These are phyloP conservation scores for Augochlora pura DNA, from an alignment of 1,140 invertebrate species.

Conservation along the genomic window DNA sequence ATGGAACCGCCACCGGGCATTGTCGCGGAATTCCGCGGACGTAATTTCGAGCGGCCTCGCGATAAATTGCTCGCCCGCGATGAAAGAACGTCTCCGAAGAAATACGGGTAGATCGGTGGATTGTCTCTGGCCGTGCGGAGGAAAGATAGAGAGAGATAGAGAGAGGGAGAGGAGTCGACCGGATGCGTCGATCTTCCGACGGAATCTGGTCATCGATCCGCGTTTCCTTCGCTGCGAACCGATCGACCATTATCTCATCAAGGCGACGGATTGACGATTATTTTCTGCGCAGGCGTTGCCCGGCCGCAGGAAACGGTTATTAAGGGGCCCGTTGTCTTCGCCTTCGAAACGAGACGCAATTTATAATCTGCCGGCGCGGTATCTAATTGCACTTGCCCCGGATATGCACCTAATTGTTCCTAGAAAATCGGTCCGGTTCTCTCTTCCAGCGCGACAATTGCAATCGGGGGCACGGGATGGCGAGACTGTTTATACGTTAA, in stretches of 20 bases:
- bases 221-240: background rate
- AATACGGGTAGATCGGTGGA: conserved; percentile 13
- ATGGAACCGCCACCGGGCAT: conserved; percentile 25
- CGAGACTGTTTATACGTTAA: too few relatives aligned
- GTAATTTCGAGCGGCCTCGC: conserved; percentile 41
- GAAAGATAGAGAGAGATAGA: too few relatives aligned
- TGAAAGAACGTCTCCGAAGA: conserved; percentile 23
- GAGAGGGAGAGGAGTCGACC: background rate
- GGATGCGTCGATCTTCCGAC: background rate
- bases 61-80: conserved; percentile 38
- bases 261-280: conserved; percentile 23
- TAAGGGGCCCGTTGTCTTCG: conserved; percentile 64
- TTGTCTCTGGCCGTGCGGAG: background rate
- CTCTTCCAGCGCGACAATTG: too few relatives aligned
- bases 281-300: conserved; percentile 57
- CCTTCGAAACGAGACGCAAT: conserved; percentile 66
- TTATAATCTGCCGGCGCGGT: conserved; percentile 66
- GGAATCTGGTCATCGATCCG: background rate
- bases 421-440: conserved; percentile 28
- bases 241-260: conserved; percentile 45
- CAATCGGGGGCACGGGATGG: too few relatives aligned
- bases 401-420: conserved; percentile 60
- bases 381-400: conserved; percentile 41
- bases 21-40: conserved; percentile 49
- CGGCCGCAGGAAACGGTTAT: conserved; percentile 70